Evolutionary conservation across 35 echinoderm and acorn worm genomes (phyloP), one percentile per base, ranked within the genome.

Genomic region (Apostichopus japonicus): DNA sequence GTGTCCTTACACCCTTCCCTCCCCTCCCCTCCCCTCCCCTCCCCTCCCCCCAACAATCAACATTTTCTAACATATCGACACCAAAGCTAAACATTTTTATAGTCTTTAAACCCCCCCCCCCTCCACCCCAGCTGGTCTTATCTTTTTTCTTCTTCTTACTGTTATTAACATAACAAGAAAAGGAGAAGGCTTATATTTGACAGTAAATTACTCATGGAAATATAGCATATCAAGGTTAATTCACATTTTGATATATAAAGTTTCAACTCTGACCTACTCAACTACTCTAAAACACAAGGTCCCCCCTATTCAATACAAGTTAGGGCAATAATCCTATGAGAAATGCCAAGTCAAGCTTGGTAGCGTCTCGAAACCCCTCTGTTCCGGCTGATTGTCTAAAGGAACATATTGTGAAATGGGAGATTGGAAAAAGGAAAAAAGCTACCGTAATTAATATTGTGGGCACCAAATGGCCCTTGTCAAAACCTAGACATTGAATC

Each of bases 401-500:
- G 4, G 55, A 63, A 51, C 63, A 57, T 54, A 21, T 58, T 51
- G 63, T 87, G 86, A 87, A 87, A 71, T 71, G 24, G 53, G 51
- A 44, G 63, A 24, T n/a, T 23, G 86, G 1, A 4, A 3, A 44
- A 71, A 87, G 19, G 24, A 58, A 6, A 6, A 89, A 73, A 89
- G 22, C 67, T 89, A 73, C 61, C 86, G 33, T 73, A 89, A 89
- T 89, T 89, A 89, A 89, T 89, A 89, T 73, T 73, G 67, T 89
- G 86, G 62, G 86, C 86, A 89, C 86, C 86, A 89, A 89, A 89
- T 89, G 86, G 86, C 86, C 86, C 86, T 65, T 73, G 86, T 89
- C 86, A 89, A 89, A 72, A 89, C 86, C 61, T 63, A 89, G 86
- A 89, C 86, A 72, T 44, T 89, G 86, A 89, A 89, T 73, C 5